These are phyloP conservation scores for Pagrus major DNA, from an alignment of 2,113 vertebrate species.

Conservation along the genomic window DNA sequence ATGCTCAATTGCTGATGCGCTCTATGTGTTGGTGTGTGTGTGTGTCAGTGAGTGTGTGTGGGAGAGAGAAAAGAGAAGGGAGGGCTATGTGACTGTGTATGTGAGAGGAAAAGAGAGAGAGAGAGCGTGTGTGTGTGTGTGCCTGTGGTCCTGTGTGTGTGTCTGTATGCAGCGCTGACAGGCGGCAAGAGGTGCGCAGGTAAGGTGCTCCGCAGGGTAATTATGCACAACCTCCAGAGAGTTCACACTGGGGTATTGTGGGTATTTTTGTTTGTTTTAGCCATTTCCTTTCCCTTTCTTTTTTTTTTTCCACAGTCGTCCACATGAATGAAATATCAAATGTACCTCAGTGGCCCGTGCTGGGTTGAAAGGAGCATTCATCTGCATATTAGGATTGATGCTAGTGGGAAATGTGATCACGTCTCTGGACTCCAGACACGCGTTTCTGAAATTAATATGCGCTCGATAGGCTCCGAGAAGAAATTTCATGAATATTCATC, in stretches of 20 bases:
- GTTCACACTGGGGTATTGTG: conserved; percentile 77
- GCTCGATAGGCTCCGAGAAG: conserved; percentile 68
- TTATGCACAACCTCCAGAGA: conserved; percentile 82
- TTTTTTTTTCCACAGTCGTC: conserved; percentile 58
- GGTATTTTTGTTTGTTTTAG: conserved; percentile 81
- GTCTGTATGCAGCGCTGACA: conserved; percentile 70
- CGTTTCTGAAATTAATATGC: conserved; percentile 80
- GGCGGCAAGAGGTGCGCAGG: conserved; percentile 73
- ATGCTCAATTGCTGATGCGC: conserved; percentile 81
- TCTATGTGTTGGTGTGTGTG: conserved; percentile 54
- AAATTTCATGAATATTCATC: conserved; percentile 81
- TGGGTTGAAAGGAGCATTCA: conserved; percentile 76
- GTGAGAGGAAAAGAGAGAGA: conserved; percentile 24
- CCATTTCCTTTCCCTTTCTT: conserved; percentile 63
- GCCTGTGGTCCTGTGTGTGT: conserved; percentile 38
- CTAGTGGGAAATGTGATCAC: conserved; percentile 78
- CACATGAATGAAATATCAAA: conserved; percentile 86
- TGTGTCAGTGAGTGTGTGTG: conserved; percentile 12
- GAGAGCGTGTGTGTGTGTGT: conserved; percentile 13
- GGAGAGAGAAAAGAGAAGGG: conserved; percentile 28
- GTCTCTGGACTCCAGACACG: conserved; percentile 76
- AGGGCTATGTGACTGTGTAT: conserved; percentile 53
- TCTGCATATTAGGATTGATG: conserved; percentile 83
- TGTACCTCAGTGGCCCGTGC: conserved; percentile 72
- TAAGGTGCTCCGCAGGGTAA: conserved; percentile 81